Evolutionary conservation across 2,888 invertebrate genomes (phyloP), one percentile per base, ranked within the genome.

Genomic region (Scaptomyza cyrtandrae): DNA sequence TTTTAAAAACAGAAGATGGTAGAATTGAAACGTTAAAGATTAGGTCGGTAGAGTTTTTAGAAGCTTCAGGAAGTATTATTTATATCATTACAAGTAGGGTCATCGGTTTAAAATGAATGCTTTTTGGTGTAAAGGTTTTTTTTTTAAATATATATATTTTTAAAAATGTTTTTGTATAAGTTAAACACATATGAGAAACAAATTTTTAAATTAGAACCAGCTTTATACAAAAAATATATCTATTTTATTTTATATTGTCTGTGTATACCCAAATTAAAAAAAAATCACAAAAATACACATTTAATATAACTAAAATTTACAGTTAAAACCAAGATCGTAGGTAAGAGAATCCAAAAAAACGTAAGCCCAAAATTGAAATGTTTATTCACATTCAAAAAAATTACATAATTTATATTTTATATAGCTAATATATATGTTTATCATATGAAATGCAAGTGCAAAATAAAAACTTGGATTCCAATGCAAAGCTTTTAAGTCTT

Each of bases 401-500:
- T 43, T 50, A 59, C 43, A 63, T 50, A 54, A 61, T 46, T 43
- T 57, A 60, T 24, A 24, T 5, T 24, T 24, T 63, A 63, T 39
- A 56, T 44, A 73, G 62, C 55, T 65, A 68, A 45, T 49, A 61
- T 52, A 27, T 27, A 24, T 43, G 19, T 43, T 48, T 61, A 31
- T 71, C 50, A 41, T 67, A 68, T 55, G 53, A 69, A 67, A 63
- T 59, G 66, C 72, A 73, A 77, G 50, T 79, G 71, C 68, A 62
- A 61, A 67, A 48, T 55, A 58, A 61, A 46, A 37, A 68, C 74
- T 43, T 64, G 68, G 80, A 84, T 86, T 86, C 58, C 48, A 71
- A 46, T 75, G 86, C 86, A 84, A 84, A 77, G 88, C 83, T 88
- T 87, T 85, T 67, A 61, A 68, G 70, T 75, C 63, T 74, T 78